Conservation (phyloP, 2,113 vertebrate species). For the Mesitornis unicolor region DNA sequence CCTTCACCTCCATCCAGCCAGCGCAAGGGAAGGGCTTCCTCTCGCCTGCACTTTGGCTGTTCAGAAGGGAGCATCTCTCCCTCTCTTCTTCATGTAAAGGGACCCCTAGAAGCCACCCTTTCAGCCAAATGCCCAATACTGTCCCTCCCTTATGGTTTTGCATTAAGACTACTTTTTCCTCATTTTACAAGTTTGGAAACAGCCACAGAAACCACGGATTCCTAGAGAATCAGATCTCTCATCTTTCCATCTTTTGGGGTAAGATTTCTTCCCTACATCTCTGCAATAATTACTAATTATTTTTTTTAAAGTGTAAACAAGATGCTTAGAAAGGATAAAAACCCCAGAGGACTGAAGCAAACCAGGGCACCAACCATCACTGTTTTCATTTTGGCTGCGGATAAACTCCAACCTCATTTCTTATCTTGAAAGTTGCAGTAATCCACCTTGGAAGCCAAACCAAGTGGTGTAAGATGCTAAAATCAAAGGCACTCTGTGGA, state of each 20-base stretch:
- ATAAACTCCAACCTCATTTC: slow-evolving; percentile 34
- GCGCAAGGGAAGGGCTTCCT: neutral
- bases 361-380: neutral
- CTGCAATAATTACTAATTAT: neutral
- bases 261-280: neutral
- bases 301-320: neutral
- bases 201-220: neutral
- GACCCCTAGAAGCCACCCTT: neutral
- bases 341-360: neutral
- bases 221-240: neutral
- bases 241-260: neutral
- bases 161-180: neutral
- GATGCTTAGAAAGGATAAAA: neutral
- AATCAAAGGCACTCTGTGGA: neutral
- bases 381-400: neutral
- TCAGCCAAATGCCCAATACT: neutral
- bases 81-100: neutral
- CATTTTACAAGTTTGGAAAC: neutral
- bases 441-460: neutral
- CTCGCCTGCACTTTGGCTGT: neutral
- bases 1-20: neutral
- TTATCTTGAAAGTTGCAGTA: slow-evolving; percentile 1
- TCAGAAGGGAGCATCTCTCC: neutral
- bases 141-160: neutral
- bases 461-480: neutral